Evolutionary conservation across 2,797 vertebrate genomes (phyloP).

Genomic region (Tapirus indicus): DNA sequence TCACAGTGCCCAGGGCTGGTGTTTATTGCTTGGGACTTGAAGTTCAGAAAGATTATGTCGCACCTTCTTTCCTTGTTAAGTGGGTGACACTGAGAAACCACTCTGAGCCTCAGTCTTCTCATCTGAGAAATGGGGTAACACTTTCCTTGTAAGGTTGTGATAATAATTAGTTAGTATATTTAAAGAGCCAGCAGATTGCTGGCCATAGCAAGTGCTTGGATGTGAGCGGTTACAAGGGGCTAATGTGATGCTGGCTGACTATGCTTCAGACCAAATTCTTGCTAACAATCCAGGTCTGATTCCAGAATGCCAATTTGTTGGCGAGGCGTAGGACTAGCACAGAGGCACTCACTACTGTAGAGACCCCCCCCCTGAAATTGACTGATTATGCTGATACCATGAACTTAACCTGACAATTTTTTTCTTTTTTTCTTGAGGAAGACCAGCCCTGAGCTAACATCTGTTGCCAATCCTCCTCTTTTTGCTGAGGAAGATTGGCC

Average conservation of each 20-base stretch:
- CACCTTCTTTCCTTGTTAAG: background rate
- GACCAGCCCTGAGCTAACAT: too few relatives aligned
- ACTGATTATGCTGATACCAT: too few relatives aligned
- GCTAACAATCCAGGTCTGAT: background rate
- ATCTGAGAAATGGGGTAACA: background rate
- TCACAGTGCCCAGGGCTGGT: accelerated
- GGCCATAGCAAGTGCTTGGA: background rate
- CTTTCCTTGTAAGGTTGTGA: background rate
- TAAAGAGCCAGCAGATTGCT: background rate
- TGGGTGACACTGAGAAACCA: background rate
- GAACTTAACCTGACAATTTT: background rate
- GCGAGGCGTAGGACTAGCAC: background rate
- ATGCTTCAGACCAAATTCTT: background rate
- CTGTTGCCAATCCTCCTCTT: too few relatives aligned
- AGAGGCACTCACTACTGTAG: background rate
- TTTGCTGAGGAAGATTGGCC: too few relatives aligned
- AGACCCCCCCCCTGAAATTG: background rate
- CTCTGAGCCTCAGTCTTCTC: background rate
- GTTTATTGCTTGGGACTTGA: background rate
- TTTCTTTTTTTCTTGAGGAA: too few relatives aligned
- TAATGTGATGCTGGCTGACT: accelerated
- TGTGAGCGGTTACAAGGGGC: background rate
- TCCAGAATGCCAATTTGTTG: background rate
- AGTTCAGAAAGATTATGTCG: background rate
- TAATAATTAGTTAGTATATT: background rate